These are phyloP conservation scores for Calliphora vicina DNA, from an alignment of 1,140 invertebrate species.

Conservation along the genomic window DNA sequence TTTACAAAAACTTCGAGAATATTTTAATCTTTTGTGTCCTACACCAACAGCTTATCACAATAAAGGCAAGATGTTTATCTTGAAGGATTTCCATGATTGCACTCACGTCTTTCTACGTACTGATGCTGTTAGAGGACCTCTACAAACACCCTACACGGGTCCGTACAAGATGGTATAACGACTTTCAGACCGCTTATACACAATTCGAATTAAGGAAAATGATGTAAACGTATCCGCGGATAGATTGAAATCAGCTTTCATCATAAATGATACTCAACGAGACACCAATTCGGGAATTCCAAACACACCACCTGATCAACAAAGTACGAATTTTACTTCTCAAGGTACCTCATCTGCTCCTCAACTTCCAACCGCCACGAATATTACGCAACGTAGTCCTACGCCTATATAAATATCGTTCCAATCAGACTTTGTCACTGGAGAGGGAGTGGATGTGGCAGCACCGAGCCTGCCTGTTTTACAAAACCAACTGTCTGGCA, in stretches of 20 bases:
- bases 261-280: neutral
- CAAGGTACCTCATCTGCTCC: neutral
- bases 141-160: neutral
- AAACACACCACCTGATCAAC: neutral
- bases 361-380: neutral
- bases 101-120: neutral
- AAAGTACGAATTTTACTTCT: neutral
- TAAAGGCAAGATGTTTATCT: neutral
- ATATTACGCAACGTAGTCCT: neutral
- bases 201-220: slow-evolving; percentile 3
- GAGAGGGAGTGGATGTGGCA: slow-evolving; percentile 20
- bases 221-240: neutral
- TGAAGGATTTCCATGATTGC: neutral
- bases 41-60: neutral
- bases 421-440: slow-evolving; percentile 17
- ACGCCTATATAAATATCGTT: neutral
- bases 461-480: neutral
- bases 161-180: neutral
- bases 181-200: neutral
- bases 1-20: neutral
- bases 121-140: neutral
- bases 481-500: neutral
- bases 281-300: neutral
- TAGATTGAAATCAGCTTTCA: slow-evolving; percentile 3
- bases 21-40: neutral